Evolutionary conservation across 2,888 invertebrate genomes (phyloP), one percentile per base, ranked within the genome.

Genomic region (Cataglyphis cursor): DNA sequence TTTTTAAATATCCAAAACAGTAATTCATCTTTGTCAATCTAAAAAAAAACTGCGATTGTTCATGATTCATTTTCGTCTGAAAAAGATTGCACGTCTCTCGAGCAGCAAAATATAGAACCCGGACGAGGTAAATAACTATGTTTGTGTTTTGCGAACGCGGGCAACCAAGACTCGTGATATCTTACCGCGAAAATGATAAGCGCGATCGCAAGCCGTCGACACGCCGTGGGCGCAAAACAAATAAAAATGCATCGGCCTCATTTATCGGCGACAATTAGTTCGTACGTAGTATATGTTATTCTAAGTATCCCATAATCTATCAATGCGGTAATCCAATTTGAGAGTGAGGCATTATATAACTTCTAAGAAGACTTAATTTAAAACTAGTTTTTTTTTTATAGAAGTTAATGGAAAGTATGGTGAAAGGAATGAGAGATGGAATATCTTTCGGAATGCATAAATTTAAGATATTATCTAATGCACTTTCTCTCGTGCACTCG

Each of bases 161-260:
- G 3, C 44, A 28, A 38, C 10, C 24, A 15, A 62, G 78, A 78
- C n/a, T 41, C 38, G 48, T n/a, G 24, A n/a, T 76, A 74, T 78
- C 54, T 57, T 5, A 54, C 12, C 57, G 78, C 65, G 35, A 82
- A 78, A 78, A 62, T 65, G 64, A 75, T 75, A 76, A 82, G 75
- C 44, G 41, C 18, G 24, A 51, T 51, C 75, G 31, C 51, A 59
- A 12, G 54, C 15, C 78, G 31, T 35, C 28, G 64, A 41, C 75
- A 61, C 38, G 73, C 12, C 18, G 12, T 24, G 28, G 5, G 28
- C 21, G 41, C 10, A 41, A 31, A 35, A 28, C 18, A 38, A 41
- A 54, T 12, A 35, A 24, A 78, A 65, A 54, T 35, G 1, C 8
- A 54, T 51, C 35, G 12, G 31, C 38, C 44, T 21, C 21, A 61